Evolutionary conservation across 1,140 invertebrate genomes (phyloP).

Genomic region (Drosophila athabasca): DNA sequence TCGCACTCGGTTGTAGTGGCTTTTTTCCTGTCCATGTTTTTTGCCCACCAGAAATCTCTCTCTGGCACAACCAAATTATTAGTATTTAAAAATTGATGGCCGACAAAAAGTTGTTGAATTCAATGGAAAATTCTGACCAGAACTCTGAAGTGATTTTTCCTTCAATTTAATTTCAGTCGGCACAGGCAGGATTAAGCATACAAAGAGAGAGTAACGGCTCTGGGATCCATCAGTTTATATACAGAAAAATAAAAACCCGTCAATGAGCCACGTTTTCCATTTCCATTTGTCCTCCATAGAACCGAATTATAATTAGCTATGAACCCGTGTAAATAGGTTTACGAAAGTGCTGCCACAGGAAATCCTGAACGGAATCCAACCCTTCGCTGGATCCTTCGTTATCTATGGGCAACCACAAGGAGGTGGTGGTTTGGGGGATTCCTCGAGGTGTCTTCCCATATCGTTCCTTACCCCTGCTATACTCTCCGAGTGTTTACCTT

Average conservation of each 20-base stretch:
- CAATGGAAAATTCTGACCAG: background rate
- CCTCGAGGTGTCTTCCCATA: constrained; percentile 1
- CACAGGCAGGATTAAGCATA: background rate
- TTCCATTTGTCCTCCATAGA: no score
- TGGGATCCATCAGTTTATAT: background rate
- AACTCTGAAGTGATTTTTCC: constrained; percentile 13
- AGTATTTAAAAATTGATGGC: constrained; percentile 21
- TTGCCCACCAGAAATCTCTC: background rate
- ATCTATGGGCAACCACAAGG: constrained; percentile 39
- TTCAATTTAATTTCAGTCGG: constrained; percentile 18
- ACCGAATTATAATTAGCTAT: constrained; percentile 39
- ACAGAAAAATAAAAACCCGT: no score
- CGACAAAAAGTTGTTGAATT: background rate
- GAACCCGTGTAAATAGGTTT: constrained; percentile 25
- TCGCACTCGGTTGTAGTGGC: background rate
- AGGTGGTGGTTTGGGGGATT: background rate
- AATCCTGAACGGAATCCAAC: constrained; percentile 36
- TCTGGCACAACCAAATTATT: constrained; percentile 9
- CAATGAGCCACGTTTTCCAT: no score
- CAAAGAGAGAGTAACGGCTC: background rate
- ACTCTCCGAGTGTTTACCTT: constrained; percentile 38
- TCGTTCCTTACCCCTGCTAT: background rate
- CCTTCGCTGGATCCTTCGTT: constrained; percentile 39
- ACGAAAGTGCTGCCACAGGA: constrained; percentile 24
- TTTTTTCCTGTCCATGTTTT: background rate